phyloP scores from a whole-genome alignment of 2,113 vertebrate genomes.

The Eolophus roseicapilla region DNA sequence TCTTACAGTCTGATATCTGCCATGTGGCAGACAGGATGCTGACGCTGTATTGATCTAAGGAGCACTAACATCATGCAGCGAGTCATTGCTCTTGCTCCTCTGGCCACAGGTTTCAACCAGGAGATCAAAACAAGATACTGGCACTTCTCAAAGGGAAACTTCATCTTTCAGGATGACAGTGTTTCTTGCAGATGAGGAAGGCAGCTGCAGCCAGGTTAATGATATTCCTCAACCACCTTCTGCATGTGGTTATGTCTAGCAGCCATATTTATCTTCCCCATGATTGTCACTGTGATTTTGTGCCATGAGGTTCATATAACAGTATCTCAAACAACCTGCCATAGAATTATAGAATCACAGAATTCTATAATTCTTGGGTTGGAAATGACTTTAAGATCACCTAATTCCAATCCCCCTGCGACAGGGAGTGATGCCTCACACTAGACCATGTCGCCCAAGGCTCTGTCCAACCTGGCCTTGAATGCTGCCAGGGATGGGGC shows the following conservation, averaged over 20 bases:
- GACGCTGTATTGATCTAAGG: accelerated
- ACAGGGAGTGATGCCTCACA: neutral
- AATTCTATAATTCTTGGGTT: neutral
- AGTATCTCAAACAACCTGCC: neutral
- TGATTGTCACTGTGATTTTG: neutral
- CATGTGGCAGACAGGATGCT: neutral
- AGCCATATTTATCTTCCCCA: neutral
- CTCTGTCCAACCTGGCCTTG: neutral
- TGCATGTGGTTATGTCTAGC: neutral
- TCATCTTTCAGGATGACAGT: neutral
- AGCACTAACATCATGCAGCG: accelerated
- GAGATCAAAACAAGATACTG: neutral
- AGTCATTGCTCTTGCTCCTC: neutral
- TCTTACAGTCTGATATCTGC: neutral
- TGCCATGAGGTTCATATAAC: neutral
- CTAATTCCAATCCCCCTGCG: neutral
- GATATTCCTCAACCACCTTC: neutral
- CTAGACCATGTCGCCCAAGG: neutral
- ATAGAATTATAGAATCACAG: neutral
- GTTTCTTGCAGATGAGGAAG: neutral
- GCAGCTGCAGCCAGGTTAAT: neutral
- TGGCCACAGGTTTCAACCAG: neutral
- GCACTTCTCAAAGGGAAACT: neutral
- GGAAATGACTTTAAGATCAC: neutral
- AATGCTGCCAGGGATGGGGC: neutral